phyloP scores from a whole-genome alignment of 2,888 invertebrate genomes.

The Callyntrura guangdongensis region DNA sequence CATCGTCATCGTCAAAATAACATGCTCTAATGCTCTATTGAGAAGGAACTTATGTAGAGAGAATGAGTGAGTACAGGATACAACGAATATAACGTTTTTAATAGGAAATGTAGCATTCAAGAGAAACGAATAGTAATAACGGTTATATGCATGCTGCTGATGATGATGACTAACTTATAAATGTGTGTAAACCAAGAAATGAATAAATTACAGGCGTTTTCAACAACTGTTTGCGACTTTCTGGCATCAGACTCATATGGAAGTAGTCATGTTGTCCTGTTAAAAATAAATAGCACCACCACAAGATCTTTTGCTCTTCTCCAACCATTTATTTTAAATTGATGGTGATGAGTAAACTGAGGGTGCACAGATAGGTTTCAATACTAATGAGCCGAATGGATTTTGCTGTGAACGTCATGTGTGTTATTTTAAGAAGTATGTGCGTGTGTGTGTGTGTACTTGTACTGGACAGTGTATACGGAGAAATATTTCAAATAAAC shows the following conservation, averaged over 20 bases:
- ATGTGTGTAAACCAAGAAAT: slow-evolving; percentile 17
- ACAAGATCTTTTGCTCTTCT: no score
- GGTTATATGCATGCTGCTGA: slow-evolving; percentile 26
- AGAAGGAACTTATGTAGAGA: background rate
- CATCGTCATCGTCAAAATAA: slow-evolving; percentile 16
- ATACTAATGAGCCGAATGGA: no score
- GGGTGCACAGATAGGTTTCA: slow-evolving; percentile 27
- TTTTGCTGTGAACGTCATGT: no score
- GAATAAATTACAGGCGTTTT: slow-evolving; percentile 61
- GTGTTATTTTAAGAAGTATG: background rate
- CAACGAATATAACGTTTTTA: no score
- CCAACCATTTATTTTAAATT: slow-evolving; percentile 44
- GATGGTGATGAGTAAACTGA: slow-evolving; percentile 2
- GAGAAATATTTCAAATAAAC: no score
- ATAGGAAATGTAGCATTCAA: no score
- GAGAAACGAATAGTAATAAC: background rate
- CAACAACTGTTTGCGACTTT: slow-evolving; percentile 53
- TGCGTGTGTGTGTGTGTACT: background rate
- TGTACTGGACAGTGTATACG: no score
- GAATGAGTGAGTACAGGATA: background rate
- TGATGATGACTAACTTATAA: slow-evolving; percentile 54
- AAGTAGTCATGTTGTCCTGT: background rate
- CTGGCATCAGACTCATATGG: slow-evolving; percentile 43
- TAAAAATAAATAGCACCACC: slow-evolving; percentile 30
- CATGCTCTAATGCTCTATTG: background rate